Evolutionary conservation across 2,113 vertebrate genomes (phyloP).

Genomic region (Mobula hypostoma): DNA sequence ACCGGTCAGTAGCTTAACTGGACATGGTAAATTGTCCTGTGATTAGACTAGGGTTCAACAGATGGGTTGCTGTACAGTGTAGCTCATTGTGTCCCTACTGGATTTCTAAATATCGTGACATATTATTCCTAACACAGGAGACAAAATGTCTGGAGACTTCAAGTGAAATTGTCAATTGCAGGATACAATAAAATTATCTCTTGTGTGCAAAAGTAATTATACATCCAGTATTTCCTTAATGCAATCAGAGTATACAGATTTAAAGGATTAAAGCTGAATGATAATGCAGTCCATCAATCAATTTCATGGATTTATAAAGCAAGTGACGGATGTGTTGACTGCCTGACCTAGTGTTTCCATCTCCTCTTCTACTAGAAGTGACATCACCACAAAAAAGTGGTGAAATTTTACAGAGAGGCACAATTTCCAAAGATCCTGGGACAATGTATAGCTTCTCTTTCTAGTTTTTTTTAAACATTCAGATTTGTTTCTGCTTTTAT

Average conservation of each 20-base stretch:
- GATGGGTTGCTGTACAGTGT: no score
- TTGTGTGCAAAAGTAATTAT: neutral
- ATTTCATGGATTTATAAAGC: neutral
- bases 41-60: no score
- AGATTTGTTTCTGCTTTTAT: neutral
- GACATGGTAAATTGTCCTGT: no score
- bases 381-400: neutral
- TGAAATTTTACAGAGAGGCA: neutral
- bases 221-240: neutral
- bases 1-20: no score
- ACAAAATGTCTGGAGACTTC: neutral
- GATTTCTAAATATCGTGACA: neutral
- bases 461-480: neutral
- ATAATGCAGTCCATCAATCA: neutral
- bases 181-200: neutral
- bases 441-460: neutral
- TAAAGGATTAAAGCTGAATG: neutral
- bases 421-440: neutral
- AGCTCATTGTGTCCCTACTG: no score
- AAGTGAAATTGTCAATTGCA: neutral
- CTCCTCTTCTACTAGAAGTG: neutral
- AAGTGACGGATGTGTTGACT: neutral
- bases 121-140: neutral
- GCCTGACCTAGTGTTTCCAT: neutral
- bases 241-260: neutral